Base-by-base conservation (phyloP, 2,888 invertebrate genomes). In the Graphium colonna region DNA sequence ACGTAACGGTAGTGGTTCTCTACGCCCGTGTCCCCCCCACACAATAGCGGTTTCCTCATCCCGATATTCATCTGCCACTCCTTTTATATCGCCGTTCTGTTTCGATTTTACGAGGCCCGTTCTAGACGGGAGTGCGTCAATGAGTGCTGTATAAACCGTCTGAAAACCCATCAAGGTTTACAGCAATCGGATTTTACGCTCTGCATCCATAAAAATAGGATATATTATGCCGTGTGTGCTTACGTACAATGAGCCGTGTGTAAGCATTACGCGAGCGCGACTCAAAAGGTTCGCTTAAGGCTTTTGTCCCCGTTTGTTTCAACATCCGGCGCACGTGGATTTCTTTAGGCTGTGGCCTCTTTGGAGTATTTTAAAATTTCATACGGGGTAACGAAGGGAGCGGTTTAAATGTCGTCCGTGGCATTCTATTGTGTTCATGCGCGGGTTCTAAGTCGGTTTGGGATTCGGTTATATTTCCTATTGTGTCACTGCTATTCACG, bases 291-390 rank as follows among this genome's bases (percentile, higher is more conserved):
- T n/a, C 67, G 68, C 64, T 58, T 76, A 73, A 77, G 80, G 74
- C 73, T 77, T 73, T 76, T 73, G 74, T 77, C 74, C 68, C 77
- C 69, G 75, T 82, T 79, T 77, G 77, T 75, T 73, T 67, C 64
- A 63, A 76, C 81, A 82, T 87, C 85, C 87, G 84, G 86, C 73
- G 71, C 82, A 86, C 84, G 85, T 85, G 87, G 69, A 70, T 71
- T 71, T 63, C 73, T 75, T 64, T 59, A 61, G 60, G 66, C 64
- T 67, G 63, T 62, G 68, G 68, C 65, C 60, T 64, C 67, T 73
- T 79, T 75, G 73, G 73, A 75, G 68, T 21, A 71, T 71, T 75
- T n/a, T 74, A 71, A 73, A 72, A 60, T 58, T 59, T 62, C 60
- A 58, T 57, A 53, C 48, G 40, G 45, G 48, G 51, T 50, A 55